These are phyloP conservation scores for Myiotriccus ornatus DNA, from an alignment of 2,797 vertebrate genomes.

Conservation along the genomic window DNA sequence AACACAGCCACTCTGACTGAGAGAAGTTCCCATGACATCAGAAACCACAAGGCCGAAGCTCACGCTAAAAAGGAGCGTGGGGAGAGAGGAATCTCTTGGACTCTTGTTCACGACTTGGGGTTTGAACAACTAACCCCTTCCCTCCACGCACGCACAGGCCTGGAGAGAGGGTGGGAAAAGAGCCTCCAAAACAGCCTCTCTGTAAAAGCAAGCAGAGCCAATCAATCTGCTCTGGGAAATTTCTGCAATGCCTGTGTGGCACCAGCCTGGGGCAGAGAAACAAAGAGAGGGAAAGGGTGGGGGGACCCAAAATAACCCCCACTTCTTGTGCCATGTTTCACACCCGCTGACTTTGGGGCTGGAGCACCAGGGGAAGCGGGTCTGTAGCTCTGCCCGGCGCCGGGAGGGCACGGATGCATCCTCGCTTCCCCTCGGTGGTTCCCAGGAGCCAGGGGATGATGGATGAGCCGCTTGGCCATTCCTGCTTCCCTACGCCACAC, in stretches of 20 bases:
- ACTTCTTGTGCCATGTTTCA: neutral
- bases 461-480: neutral
- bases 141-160: neutral
- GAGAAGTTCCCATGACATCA: slow-evolving; percentile 55
- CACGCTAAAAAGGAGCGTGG: slow-evolving; percentile 45
- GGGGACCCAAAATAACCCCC: neutral
- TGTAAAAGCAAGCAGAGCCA: neutral
- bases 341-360: neutral
- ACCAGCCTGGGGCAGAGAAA: neutral
- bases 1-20: slow-evolving; percentile 23
- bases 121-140: neutral
- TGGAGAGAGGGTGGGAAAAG: neutral
- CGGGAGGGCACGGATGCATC: fast-evolving
- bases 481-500: neutral
- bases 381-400: neutral
- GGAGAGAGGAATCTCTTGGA: slow-evolving; percentile 57
- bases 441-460: neutral
- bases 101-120: neutral
- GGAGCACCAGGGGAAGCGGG: neutral
- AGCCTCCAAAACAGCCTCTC: neutral
- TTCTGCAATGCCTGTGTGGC: neutral
- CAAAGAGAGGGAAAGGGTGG: neutral
- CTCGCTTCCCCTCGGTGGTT: neutral
- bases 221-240: neutral
- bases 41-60: slow-evolving; percentile 49